phyloP scores from a whole-genome alignment of 2,113 vertebrate genomes.

The Seriola aureovittata region DNA sequence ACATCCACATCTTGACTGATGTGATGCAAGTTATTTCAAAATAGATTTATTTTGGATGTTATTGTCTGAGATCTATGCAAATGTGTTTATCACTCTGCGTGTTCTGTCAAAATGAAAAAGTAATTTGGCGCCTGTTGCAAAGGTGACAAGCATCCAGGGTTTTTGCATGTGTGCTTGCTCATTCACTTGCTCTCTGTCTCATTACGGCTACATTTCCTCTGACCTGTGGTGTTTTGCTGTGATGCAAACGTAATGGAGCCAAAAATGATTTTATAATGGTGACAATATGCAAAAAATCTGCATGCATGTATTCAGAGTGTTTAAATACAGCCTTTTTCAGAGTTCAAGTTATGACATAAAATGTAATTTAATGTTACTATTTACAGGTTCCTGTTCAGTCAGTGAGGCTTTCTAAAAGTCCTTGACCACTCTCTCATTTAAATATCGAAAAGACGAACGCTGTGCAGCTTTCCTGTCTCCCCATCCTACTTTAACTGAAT shows the following conservation, averaged over 20 bases:
- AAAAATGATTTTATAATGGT: too few relatives aligned
- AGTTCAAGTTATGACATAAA: neutral
- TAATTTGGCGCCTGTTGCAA: neutral
- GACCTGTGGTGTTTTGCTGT: neutral
- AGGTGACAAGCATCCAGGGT: neutral
- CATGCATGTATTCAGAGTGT: too few relatives aligned
- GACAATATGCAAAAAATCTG: too few relatives aligned
- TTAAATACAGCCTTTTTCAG: neutral
- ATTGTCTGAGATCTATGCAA: conserved; percentile 4
- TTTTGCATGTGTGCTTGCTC: neutral
- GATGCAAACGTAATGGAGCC: neutral
- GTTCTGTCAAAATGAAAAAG: conserved; percentile 1
- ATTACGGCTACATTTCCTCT: neutral
- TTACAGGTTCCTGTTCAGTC: neutral
- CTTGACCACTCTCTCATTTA: neutral
- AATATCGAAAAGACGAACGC: neutral
- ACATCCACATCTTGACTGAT: neutral
- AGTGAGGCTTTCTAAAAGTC: neutral
- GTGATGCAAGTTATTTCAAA: neutral
- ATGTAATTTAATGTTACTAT: neutral
- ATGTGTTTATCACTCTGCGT: neutral
- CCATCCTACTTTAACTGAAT: neutral
- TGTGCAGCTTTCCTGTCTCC: neutral
- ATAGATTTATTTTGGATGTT: neutral
- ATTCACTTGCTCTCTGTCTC: neutral